Evolutionary conservation across 2,888 invertebrate genomes (phyloP).

Genomic region (Seladonia tumulorum): DNA sequence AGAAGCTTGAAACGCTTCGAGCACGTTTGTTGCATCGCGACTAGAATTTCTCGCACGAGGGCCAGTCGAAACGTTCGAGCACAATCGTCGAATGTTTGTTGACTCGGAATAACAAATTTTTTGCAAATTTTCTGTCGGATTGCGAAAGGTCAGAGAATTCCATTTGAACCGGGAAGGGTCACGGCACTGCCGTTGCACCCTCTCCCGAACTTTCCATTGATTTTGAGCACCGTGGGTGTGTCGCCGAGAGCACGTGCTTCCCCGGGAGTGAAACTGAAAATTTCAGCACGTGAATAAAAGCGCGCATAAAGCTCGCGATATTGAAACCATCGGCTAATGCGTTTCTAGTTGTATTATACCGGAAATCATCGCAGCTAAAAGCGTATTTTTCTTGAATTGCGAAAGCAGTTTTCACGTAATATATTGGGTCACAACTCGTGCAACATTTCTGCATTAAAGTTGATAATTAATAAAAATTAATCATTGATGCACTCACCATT

Average conservation of each 20-base stretch:
- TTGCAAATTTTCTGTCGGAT: background rate
- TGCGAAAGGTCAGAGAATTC: conserved; percentile 1
- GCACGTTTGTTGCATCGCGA: background rate
- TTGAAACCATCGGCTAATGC: background rate
- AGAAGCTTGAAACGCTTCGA: background rate
- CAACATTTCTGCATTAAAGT: background rate
- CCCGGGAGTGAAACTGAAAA: conserved; percentile 9
- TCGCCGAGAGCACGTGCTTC: conserved; percentile 60
- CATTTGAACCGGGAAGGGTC: conserved; percentile 25
- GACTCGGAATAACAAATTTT: background rate
- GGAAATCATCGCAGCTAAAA: background rate
- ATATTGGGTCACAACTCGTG: background rate
- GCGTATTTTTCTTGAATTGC: background rate
- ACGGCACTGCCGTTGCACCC: conserved; percentile 46
- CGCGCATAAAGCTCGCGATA: background rate
- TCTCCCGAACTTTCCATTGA: conserved; percentile 54
- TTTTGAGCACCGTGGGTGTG: conserved; percentile 67
- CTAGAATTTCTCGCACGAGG: background rate
- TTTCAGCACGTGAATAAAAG: background rate
- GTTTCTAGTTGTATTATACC: background rate
- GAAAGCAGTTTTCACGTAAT: background rate
- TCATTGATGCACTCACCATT: background rate
- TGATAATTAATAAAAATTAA: background rate
- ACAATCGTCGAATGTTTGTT: background rate
- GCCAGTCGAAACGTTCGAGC: background rate